phyloP scores from a whole-genome alignment of 2,797 vertebrate genomes.

The Sparidentex hasta region DNA sequence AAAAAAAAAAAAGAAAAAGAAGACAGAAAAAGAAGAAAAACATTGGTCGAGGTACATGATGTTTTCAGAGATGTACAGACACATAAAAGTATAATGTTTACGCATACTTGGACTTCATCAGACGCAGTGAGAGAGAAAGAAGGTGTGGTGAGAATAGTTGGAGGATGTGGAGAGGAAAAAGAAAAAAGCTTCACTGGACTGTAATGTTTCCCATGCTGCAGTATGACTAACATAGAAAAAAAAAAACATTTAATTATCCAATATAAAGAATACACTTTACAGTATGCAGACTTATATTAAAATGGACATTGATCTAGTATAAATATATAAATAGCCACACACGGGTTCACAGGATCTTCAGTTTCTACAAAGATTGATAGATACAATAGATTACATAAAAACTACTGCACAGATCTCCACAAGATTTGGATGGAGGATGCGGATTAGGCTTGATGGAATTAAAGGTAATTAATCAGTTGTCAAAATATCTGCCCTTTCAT shows the following conservation, averaged over 20 bases:
- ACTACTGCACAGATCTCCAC: too few species aligned
- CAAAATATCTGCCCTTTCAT: not conserved
- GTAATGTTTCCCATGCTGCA: not conserved
- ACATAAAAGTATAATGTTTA: not conserved
- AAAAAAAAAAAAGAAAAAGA: not conserved
- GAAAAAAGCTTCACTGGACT: too few species aligned
- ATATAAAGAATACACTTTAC: not conserved
- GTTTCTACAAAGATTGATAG: too few species aligned
- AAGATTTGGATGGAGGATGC: too few species aligned
- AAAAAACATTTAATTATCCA: not conserved
- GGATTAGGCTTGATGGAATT: too few species aligned
- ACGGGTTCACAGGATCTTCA: not conserved
- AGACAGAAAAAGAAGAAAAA: too few species aligned
- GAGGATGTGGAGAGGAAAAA: not conserved
- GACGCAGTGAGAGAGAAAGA: not conserved
- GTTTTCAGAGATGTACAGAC: not conserved
- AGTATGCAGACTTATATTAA: not conserved
- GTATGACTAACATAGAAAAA: too few species aligned
- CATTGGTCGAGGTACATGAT: not conserved
- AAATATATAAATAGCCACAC: too few species aligned
- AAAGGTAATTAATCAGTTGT: not conserved
- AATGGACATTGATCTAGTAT: not conserved
- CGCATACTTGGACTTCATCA: not conserved
- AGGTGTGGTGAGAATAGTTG: not conserved
- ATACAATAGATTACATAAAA: too few species aligned